Percentiles rank a stretch among this genome's conserved stretches.
These are phyloP conservation scores for Prosopocoilus inquinatus DNA, from an alignment of 2,888 invertebrate genomes.

Conservation along the genomic window DNA sequence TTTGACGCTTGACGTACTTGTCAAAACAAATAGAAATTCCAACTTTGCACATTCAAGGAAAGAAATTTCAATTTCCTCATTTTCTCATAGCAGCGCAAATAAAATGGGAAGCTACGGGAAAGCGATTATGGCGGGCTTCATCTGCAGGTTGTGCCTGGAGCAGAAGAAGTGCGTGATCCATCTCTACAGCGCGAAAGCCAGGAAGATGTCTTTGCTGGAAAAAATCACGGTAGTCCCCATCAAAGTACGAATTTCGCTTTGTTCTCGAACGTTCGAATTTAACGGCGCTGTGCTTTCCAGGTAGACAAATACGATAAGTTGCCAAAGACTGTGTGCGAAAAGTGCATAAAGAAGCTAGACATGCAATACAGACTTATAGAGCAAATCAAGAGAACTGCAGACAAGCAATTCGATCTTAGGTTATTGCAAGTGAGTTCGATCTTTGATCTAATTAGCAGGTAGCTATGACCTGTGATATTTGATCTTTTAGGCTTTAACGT, in stretches of 20 bases:
- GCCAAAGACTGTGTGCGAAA: slow-evolving; percentile 66
- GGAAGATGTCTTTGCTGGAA: slow-evolving; percentile 70
- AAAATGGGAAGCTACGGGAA: slow-evolving; percentile 79
- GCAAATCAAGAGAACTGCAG: slow-evolving; percentile 49
- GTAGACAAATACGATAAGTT: slow-evolving; percentile 53
- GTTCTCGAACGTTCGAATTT: slow-evolving; percentile 9
- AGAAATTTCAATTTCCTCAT: too few relatives aligned
- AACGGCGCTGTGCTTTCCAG: slow-evolving; percentile 32
- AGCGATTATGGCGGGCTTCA: slow-evolving; percentile 78
- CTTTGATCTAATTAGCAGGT: too few relatives aligned
- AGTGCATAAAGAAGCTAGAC: slow-evolving; percentile 57
- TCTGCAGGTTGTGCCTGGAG: slow-evolving; percentile 83
- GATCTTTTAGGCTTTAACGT: too few relatives aligned
- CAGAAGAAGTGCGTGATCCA: slow-evolving; percentile 82
- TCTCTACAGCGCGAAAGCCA: slow-evolving; percentile 78
- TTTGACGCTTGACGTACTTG: too few relatives aligned
- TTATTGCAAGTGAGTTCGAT: slow-evolving; percentile 39
- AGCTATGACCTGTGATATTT: too few relatives aligned
- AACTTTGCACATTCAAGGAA: too few relatives aligned
- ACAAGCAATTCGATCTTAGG: slow-evolving; percentile 41
- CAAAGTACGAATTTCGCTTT: slow-evolving; percentile 59
- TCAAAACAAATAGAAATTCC: too few relatives aligned
- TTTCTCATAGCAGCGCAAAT: neutral
- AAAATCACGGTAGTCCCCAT: slow-evolving; percentile 81
- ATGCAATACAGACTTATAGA: slow-evolving; percentile 54